Conservation (phyloP, 2,113 vertebrate species). For the Otolemur garnettii region DNA sequence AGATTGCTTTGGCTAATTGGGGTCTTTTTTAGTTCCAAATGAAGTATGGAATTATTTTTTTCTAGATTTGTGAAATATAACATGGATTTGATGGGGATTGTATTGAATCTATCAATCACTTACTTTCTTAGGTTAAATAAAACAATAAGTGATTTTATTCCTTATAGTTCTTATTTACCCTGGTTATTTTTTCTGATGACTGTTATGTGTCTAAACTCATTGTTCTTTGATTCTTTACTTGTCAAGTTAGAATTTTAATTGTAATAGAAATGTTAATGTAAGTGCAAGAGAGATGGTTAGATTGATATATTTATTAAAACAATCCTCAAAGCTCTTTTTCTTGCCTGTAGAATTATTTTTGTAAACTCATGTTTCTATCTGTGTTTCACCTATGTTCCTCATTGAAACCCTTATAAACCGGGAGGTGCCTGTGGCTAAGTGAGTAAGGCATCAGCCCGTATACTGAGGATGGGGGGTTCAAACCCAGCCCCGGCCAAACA, state of each 20-base stretch:
- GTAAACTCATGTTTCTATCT: background rate
- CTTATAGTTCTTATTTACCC: background rate
- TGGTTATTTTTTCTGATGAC: conserved; percentile 14
- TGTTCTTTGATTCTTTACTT: background rate
- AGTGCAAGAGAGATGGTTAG: background rate
- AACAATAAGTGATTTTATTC: background rate
- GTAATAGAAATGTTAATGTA: background rate
- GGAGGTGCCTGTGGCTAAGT: too few species aligned
- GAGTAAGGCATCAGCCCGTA: too few species aligned
- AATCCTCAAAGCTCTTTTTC: conserved; percentile 5
- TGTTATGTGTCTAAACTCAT: background rate
- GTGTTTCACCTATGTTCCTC: background rate
- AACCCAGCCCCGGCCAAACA: too few species aligned
- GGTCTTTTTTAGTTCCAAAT: too few species aligned
- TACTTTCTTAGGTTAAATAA: background rate
- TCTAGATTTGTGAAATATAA: too few species aligned
- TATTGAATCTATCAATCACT: too few species aligned
- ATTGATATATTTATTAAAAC: background rate
- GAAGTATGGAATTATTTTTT: too few species aligned
- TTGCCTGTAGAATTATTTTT: background rate
- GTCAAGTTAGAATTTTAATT: conserved; percentile 12
- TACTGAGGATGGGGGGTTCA: too few species aligned
- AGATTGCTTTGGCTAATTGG: too few species aligned
- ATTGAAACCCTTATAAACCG: background rate
- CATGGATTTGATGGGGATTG: too few species aligned